Evolutionary conservation across 1,140 invertebrate genomes (phyloP).

Genomic region (Lineus longissimus): DNA sequence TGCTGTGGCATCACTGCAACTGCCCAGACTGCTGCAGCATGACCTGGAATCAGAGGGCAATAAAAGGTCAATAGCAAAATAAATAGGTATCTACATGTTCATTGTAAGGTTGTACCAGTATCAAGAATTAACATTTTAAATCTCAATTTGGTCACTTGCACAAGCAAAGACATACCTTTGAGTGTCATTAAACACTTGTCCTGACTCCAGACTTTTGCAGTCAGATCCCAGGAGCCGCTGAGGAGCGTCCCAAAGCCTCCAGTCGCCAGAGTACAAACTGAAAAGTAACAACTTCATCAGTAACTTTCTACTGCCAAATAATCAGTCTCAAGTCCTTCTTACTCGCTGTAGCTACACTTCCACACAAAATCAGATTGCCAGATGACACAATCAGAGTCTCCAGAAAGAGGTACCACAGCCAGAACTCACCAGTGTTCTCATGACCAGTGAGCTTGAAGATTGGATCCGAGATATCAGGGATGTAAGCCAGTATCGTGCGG

Average conservation of each 20-base stretch:
- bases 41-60: constrained; percentile 58
- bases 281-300: constrained; percentile 30
- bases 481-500: constrained; percentile 73
- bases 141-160: not conserved
- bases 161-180: constrained; percentile 36
- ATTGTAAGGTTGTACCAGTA: not conserved
- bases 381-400: not conserved
- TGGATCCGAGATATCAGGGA: constrained; percentile 58
- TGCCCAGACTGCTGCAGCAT: constrained; percentile 83
- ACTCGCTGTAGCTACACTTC: no score
- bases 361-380: no score
- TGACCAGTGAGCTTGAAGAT: constrained; percentile 70
- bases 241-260: constrained; percentile 62
- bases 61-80: not conserved
- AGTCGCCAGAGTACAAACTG: constrained; percentile 65
- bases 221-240: constrained; percentile 88
- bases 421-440: constrained; percentile 64
- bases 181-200: constrained; percentile 60
- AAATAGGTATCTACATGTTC: not conserved
- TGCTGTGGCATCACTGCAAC: constrained; percentile 62
- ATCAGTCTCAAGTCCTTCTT: no score
- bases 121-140: not conserved
- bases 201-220: constrained; percentile 74
- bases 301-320: no score
- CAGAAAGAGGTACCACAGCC: not conserved